phyloP scores from a whole-genome alignment of 2,888 invertebrate genomes.

The Tiliacea aurago region DNA sequence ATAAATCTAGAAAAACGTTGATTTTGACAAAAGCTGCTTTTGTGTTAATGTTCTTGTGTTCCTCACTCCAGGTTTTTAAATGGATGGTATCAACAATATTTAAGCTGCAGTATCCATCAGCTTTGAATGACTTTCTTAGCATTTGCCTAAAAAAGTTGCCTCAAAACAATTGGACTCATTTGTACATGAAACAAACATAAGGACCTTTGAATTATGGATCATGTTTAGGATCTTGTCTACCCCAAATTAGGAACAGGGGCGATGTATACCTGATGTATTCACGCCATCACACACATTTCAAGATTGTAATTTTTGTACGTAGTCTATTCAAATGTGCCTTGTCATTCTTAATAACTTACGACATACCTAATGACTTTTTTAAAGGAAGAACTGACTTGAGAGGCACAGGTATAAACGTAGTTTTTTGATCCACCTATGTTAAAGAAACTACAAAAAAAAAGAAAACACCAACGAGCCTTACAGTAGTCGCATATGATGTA shows the following conservation, averaged over 20 bases:
- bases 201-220: not conserved
- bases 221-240: not conserved
- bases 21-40: not conserved
- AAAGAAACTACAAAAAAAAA: too few species aligned
- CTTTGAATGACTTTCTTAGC: too few species aligned
- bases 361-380: too few species aligned
- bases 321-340: too few species aligned
- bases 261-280: not conserved
- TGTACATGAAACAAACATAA: not conserved
- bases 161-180: not conserved
- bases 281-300: too few species aligned
- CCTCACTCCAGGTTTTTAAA: not conserved
- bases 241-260: not conserved
- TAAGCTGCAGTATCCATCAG: not conserved
- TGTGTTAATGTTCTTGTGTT: not conserved
- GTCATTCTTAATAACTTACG: too few species aligned
- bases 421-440: too few species aligned
- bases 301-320: too few species aligned
- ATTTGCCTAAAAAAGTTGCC: not conserved
- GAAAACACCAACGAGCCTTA: too few species aligned
- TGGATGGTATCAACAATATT: not conserved
- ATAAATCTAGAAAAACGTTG: not conserved
- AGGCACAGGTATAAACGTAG: too few species aligned
- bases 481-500: too few species aligned
- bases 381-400: too few species aligned